Evolutionary conservation across 2,888 invertebrate species (phyloP), one percentile per base, ranked within the genome.

Genomic region (Sphaeridia pumilis): DNA sequence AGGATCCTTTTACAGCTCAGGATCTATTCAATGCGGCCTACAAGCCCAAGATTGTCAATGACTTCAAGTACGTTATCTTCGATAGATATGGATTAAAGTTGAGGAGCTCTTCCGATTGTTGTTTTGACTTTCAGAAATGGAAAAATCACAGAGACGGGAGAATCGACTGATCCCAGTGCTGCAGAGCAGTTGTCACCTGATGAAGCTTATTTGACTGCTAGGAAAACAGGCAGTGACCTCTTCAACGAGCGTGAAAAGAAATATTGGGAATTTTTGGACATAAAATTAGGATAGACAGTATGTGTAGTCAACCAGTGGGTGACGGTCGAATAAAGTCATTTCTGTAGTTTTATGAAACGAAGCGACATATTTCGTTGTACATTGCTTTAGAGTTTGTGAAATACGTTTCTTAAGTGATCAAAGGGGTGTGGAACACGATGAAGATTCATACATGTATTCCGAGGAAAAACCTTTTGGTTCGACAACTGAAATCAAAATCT

Each of bases 21-120:
- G 83, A 87, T 71, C 73, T 94, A 43, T 89, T 89, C 67, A 77
- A 87, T 67, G 81, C 81, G 0, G 75, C 87, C 0, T 93, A 93
- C 68, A 80, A 81, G 1, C 70, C 78, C 50, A 88, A 92, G 71
- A 84, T 94, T 42, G 75, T 77, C 0, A 73, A 79, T 46, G 89
- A 90, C 69, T 87, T 79, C 17, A 46, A 53, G 64, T 64, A 58
- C 56, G 55, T 48, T 25, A 48, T 34, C 4, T 42, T 31, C n/a
- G n/a, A n/a, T n/a, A n/a, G n/a, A n/a, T 25, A 10, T 36, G 5
- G 34, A 45, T n/a, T n/a, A n/a, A n/a, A n/a, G n/a, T n/a, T n/a
- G n/a, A n/a, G 24, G 22, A 24, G 25, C 25, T 5, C 17, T 48
- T 36, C 14, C 3, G 25, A 4, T 4, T 24, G 14, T 25, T 49